Percentiles rank a stretch among this genome's conserved stretches.
These are phyloP conservation scores for Chaetodon trifascialis DNA, from an alignment of 2,113 vertebrate species.

Conservation along the genomic window DNA sequence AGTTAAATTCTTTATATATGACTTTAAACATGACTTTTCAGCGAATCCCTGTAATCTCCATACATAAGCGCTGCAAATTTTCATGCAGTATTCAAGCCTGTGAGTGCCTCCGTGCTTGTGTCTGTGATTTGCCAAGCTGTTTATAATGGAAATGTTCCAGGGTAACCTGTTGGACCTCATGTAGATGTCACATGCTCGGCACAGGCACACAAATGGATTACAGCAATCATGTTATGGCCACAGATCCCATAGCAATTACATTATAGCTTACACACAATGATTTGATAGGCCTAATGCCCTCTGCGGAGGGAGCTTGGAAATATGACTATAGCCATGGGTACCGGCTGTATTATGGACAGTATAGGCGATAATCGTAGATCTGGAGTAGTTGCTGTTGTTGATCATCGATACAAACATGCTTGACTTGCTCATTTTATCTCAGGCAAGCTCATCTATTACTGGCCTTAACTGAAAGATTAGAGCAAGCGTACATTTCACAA, in stretches of 20 bases:
- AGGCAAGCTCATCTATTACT: background rate
- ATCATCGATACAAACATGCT: background rate
- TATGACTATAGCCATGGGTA: constrained; percentile 26
- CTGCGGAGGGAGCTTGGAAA: constrained; percentile 13
- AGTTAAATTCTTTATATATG: background rate
- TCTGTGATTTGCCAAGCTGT: constrained; percentile 6
- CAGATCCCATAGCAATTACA: constrained; percentile 67
- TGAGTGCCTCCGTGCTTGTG: background rate
- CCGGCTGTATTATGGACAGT: background rate
- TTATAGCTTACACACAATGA: constrained; percentile 58
- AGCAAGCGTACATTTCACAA: background rate
- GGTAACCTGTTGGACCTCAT: constrained; percentile 49
- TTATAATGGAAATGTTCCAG: constrained; percentile 31
- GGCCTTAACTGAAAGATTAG: background rate
- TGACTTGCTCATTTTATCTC: background rate
- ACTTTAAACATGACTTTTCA: background rate
- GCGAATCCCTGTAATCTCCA: background rate
- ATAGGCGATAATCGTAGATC: constrained; percentile 9
- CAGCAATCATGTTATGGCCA: constrained; percentile 69
- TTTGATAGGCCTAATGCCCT: constrained; percentile 62
- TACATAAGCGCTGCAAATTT: background rate
- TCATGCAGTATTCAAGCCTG: background rate
- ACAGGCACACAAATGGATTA: constrained; percentile 67
- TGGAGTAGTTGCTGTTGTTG: constrained; percentile 1
- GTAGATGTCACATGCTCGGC: constrained; percentile 36